Evolutionary conservation across 2,888 invertebrate species (phyloP), one percentile per base, ranked within the genome.

Genomic region (Elmis aenea): DNA sequence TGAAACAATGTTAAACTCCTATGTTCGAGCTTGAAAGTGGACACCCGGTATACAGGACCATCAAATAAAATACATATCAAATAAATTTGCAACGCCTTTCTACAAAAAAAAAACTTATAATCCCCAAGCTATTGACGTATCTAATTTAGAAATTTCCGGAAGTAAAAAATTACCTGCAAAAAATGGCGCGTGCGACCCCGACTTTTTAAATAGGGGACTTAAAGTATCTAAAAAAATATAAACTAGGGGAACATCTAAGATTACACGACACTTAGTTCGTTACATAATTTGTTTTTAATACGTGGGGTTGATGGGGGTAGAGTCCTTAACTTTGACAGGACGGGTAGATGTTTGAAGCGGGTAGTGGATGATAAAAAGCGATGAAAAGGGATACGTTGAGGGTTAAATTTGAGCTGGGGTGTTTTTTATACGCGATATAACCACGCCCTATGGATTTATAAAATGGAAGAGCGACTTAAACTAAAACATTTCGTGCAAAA

Each of bases 341-440:
- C n/a, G n/a, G n/a, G n/a, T n/a, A n/a, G n/a, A n/a, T n/a, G n/a
- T n/a, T n/a, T 31, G 37, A 42, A 42, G 42, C 38, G 42, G 42
- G 22, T 30, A 33, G 26, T 9, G 29, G 34, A 31, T n/a, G n/a
- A n/a, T 36, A 41, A 41, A 34, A 38, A 33, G 38, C 35, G 35
- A 31, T 27, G 24, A 44, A 33, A 33, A 31, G 33, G 40, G 34
- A 40, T 37, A 21, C 34, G 34, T 27, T 38, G 30, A 40, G 18
- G 15, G 37, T 44, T 40, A 33, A 27, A 24, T 20, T 40, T 35
- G 37, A 34, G 44, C 39, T 34, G 38, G 38, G 44, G 41, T 33
- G 41, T 48, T 49, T 51, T 51, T 51, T 51, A 49, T 51, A 30
- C 40, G 40, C 35, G 42, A 48, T 45, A 46, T 43, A 47, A 30